phyloP scores from a whole-genome alignment of 2,113 vertebrate genomes.

The Pterocles gutturalis region DNA sequence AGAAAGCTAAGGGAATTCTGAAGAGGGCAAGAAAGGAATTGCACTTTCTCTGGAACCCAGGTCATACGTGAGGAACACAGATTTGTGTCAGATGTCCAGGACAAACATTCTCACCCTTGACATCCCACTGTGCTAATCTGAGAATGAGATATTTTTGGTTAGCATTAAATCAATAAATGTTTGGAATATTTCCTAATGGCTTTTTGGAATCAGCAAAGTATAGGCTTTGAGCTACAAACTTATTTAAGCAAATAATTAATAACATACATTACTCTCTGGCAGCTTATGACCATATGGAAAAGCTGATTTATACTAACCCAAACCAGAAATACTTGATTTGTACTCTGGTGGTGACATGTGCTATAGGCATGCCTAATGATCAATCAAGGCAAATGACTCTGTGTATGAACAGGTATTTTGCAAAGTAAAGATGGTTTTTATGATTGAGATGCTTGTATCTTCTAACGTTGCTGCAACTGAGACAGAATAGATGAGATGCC shows the following conservation, averaged over 20 bases:
- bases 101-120: conserved; percentile 12
- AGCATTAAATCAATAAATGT: conserved; percentile 12
- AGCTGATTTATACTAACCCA: not conserved
- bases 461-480: not conserved
- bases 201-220: not conserved
- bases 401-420: not conserved
- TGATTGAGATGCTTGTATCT: not conserved
- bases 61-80: not conserved
- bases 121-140: not conserved
- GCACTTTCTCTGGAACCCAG: not conserved
- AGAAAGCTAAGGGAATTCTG: not conserved
- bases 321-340: conserved; percentile 23
- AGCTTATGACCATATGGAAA: not conserved
- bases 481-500: not conserved
- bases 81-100: not conserved
- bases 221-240: not conserved
- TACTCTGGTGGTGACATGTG: not conserved
- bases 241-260: conserved; percentile 6
- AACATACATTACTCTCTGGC: not conserved
- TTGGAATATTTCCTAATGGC: not conserved
- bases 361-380: not conserved
- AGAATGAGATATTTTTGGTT: not conserved
- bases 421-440: not conserved
- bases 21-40: not conserved
- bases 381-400: not conserved